A percentile compares a stretch with the other conserved stretches of the same genome.
phyloP scores from a whole-genome alignment of 2,113 vertebrate genomes.

The Pogonocichla stellata region DNA sequence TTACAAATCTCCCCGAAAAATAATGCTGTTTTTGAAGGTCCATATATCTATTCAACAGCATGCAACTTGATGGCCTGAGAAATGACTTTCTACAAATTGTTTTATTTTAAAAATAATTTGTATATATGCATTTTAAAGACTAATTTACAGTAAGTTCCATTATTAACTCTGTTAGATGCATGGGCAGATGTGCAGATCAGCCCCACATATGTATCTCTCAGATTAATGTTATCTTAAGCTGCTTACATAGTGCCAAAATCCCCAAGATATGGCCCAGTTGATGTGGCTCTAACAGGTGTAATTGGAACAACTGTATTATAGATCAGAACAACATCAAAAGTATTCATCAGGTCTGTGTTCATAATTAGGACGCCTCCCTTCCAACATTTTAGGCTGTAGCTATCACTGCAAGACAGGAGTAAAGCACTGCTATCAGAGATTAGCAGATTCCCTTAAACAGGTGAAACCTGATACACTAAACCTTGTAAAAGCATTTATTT shows the following conservation, averaged over 20 bases:
- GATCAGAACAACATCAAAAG: background rate
- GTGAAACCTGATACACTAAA: background rate
- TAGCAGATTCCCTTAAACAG: background rate
- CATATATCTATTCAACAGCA: background rate
- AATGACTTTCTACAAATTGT: background rate
- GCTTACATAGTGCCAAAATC: background rate
- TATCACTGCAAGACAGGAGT: background rate
- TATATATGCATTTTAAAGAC: background rate
- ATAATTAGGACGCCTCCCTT: background rate
- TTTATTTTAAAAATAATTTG: conserved; percentile 29
- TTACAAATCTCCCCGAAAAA: background rate
- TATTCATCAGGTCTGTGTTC: background rate
- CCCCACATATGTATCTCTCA: background rate
- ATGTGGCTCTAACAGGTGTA: background rate
- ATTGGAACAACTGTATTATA: background rate
- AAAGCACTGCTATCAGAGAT: background rate
- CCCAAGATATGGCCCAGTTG: background rate
- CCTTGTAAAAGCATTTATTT: background rate
- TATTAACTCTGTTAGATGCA: background rate
- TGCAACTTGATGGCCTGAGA: background rate
- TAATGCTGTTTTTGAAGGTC: background rate
- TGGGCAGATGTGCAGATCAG: background rate
- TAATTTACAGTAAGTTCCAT: conserved; percentile 37
- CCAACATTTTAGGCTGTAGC: background rate
- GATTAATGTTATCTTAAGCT: background rate